A percentile compares a stretch with the other conserved stretches of the same genome.
phyloP scores from a whole-genome alignment of 2,888 invertebrate genomes.

The Hemithea aestivaria region DNA sequence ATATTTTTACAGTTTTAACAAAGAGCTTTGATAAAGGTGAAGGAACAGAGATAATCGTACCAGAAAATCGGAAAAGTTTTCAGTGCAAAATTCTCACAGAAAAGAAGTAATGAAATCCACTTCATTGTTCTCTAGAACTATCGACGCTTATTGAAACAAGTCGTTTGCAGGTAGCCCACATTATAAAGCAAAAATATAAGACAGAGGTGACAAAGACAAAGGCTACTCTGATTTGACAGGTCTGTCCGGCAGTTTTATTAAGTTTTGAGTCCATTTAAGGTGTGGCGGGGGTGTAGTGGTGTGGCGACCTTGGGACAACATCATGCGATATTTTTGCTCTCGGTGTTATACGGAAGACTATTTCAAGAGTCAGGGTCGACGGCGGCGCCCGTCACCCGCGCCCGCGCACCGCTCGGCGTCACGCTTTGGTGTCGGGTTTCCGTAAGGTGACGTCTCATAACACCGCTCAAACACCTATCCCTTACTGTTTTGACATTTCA shows the following conservation, averaged over 20 bases:
- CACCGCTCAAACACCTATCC: conserved; percentile 34
- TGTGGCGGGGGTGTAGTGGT: conserved; percentile 49
- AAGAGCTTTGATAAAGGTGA: too few relatives aligned
- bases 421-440: conserved; percentile 54
- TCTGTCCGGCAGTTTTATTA: conserved; percentile 31
- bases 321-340: conserved; percentile 76
- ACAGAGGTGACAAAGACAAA: conserved; percentile 24
- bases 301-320: conserved; percentile 59
- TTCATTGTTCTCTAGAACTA: too few relatives aligned
- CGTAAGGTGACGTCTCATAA: conserved; percentile 39
- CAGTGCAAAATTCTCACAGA: too few relatives aligned
- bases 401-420: conserved; percentile 48
- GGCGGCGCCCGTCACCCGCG: conserved; percentile 60
- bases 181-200: too few relatives aligned
- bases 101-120: too few relatives aligned
- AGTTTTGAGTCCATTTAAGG: conserved; percentile 56
- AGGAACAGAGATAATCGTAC: too few relatives aligned
- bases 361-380: conserved; percentile 77
- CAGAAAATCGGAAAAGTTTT: too few relatives aligned
- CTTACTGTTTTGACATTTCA: conserved; percentile 17
- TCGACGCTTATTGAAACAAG: too few relatives aligned
- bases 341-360: conserved; percentile 76
- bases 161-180: too few relatives aligned
- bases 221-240: conserved; percentile 18
- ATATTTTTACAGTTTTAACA: too few relatives aligned